Evolutionary conservation across 2,888 invertebrate species (phyloP).

Genomic region (Lochmaea capreae): DNA sequence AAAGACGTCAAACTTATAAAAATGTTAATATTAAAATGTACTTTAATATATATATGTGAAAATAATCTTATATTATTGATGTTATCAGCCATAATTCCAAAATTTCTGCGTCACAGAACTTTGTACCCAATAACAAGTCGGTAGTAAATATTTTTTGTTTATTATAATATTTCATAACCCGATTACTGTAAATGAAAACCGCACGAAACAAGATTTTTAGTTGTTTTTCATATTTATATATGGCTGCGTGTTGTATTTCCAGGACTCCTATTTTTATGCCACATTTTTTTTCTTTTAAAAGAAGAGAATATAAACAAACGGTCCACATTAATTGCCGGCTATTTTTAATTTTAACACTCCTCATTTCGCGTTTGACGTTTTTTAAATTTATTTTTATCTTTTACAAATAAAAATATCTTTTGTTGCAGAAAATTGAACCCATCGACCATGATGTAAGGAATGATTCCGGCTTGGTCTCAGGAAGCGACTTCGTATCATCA

Average conservation of each 20-base stretch:
- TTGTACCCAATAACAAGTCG: conserved; percentile 3
- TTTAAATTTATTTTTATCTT: conserved; percentile 35
- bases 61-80: background rate
- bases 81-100: background rate
- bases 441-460: conserved; percentile 65
- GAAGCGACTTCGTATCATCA: conserved; percentile 72
- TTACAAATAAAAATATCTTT: conserved; percentile 31
- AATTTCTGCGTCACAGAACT: background rate
- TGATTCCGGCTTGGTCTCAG: conserved; percentile 73
- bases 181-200: conserved; percentile 9
- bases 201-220: background rate
- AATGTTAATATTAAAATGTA: too few relatives aligned
- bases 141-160: conserved; percentile 16
- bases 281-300: conserved; percentile 46
- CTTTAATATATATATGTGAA: too few relatives aligned
- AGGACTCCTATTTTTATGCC: conserved; percentile 45
- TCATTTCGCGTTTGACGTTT: conserved; percentile 47
- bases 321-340: conserved; percentile 53
- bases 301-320: conserved; percentile 53
- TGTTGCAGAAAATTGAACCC: conserved; percentile 71
- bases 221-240: conserved; percentile 21
- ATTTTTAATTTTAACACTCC: conserved; percentile 50
- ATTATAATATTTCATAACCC: background rate
- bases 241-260: conserved; percentile 31
- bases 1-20: too few relatives aligned